A percentile compares a stretch with the other conserved stretches of the same genome.
phyloP scores from a whole-genome alignment of 2,888 invertebrate species.

The Eledona agricola region DNA sequence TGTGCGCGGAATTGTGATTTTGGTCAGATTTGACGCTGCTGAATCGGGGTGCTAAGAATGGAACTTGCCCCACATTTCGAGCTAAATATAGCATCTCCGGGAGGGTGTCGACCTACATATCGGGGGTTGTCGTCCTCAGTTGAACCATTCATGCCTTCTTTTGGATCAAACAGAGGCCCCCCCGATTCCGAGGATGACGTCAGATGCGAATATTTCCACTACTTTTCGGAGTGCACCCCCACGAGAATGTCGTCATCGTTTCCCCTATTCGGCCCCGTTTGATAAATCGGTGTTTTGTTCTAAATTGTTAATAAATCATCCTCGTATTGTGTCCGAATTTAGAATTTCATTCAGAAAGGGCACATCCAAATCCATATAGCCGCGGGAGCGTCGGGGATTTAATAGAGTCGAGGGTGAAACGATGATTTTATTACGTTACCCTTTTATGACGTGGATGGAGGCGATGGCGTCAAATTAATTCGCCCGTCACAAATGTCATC shows the following conservation, averaged over 20 bases:
- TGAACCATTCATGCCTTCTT: conserved; percentile 51
- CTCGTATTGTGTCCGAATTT: too few species aligned
- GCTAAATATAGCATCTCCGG: conserved; percentile 50
- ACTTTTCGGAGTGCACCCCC: conserved; percentile 18
- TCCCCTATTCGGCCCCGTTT: conserved; percentile 24
- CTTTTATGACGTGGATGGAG: conserved; percentile 25
- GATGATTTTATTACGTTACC: conserved; percentile 27
- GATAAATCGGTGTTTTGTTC: conserved; percentile 3
- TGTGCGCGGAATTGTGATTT: too few species aligned
- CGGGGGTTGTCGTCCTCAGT: conserved; percentile 55
- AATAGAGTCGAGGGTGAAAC: conserved; percentile 9
- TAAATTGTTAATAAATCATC: too few species aligned
- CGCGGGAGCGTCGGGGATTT: neutral
- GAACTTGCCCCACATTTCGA: conserved; percentile 34
- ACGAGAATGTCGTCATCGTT: conserved; percentile 35
- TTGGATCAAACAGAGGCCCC: conserved; percentile 36
- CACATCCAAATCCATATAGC: conserved; percentile 7
- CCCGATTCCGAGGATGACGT: conserved; percentile 36
- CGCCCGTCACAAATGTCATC: conserved; percentile 34
- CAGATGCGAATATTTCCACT: conserved; percentile 29
- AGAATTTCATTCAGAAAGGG: too few species aligned
- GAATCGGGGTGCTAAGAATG: too few species aligned
- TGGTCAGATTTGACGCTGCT: too few species aligned
- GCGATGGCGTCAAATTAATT: conserved; percentile 30
- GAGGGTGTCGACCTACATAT: conserved; percentile 51